Conservation (phyloP, 2,888 invertebrate genomes). For the Acrobasis suavella region DNA sequence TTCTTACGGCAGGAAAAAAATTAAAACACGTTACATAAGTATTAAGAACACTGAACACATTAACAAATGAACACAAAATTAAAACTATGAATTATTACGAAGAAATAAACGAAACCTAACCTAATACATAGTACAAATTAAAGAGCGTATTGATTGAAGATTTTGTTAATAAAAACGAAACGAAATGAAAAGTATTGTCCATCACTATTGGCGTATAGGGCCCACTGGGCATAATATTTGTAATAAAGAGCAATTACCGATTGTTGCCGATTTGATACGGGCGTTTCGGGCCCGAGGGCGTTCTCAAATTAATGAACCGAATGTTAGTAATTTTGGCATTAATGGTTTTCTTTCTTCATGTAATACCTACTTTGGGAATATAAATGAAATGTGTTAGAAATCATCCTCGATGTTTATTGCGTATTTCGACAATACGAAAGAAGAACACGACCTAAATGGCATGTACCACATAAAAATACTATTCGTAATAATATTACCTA, state of each 20-base stretch:
- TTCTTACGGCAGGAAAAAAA: no score
- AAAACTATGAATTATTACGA: no score
- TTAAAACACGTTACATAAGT: no score
- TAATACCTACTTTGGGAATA: neutral
- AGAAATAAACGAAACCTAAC: no score
- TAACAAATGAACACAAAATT: no score
- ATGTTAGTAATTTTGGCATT: slow-evolving; percentile 1
- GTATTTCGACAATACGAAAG: no score
- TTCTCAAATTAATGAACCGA: slow-evolving; percentile 6
- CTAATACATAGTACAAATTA: no score
- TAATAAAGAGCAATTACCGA: slow-evolving; percentile 62
- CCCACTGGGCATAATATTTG: slow-evolving; percentile 39
- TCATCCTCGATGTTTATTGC: neutral
- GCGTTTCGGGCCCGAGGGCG: slow-evolving; percentile 38
- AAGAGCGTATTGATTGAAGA: no score
- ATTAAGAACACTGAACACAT: no score
- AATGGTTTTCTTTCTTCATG: slow-evolving; percentile 4
- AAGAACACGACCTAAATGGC: no score
- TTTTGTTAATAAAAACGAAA: neutral
- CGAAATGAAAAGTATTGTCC: neutral
- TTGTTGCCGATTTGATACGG: slow-evolving; percentile 66
- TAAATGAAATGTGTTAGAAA: neutral
- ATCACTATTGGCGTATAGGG: slow-evolving; percentile 25
- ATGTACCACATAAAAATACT: no score
- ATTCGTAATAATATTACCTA: no score